Evolutionary conservation across 2,113 vertebrate genomes (phyloP).

Genomic region (Zapus hudsonius): DNA sequence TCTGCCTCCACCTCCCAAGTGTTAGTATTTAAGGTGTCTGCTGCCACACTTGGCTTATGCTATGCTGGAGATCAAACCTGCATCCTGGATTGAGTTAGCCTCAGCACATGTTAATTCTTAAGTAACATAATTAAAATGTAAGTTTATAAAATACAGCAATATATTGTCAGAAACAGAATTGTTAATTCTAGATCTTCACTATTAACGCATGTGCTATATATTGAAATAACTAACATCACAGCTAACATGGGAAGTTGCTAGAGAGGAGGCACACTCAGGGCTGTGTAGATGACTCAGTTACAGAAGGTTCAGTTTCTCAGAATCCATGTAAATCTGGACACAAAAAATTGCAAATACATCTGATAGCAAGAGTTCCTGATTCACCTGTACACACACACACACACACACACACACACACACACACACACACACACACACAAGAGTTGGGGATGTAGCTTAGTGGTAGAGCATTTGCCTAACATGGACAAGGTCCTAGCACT

Average conservation of each 20-base stretch:
- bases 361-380: no score
- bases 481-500: no score
- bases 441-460: no score
- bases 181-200: background rate
- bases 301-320: no score
- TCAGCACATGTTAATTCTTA: background rate
- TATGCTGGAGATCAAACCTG: background rate
- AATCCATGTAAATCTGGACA: no score
- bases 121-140: background rate
- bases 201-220: background rate
- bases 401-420: no score
- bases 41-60: background rate
- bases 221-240: background rate
- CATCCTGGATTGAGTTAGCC: background rate
- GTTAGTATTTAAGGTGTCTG: background rate
- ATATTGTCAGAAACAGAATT: conserved; percentile 27
- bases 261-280: background rate
- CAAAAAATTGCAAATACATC: no score
- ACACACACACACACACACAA: no score
- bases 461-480: no score
- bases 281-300: no score
- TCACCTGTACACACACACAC: no score
- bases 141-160: background rate
- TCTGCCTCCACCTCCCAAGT: background rate
- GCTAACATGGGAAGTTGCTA: background rate